Evolutionary conservation across 2,113 vertebrate genomes (phyloP).

Genomic region (Oophaga pumilio): DNA sequence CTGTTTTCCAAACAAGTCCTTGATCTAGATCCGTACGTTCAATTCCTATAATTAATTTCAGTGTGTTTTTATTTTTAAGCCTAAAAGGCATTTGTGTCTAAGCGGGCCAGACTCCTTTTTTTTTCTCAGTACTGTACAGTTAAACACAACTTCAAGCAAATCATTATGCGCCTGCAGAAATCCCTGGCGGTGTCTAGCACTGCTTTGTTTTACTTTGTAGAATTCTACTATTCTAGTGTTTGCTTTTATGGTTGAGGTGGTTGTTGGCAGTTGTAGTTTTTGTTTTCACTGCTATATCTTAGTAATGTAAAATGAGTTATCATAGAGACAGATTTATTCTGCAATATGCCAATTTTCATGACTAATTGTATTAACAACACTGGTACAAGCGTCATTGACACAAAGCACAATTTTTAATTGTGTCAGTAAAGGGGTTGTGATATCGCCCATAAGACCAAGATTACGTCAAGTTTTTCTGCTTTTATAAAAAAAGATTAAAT

Average conservation of each 20-base stretch:
- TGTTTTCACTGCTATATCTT: no score
- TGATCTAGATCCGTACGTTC: constrained; percentile 66
- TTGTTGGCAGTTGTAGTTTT: not conserved
- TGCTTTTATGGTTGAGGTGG: not conserved
- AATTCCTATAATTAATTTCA: not conserved
- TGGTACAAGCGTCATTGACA: no score
- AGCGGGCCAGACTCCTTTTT: not conserved
- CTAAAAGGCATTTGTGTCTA: not conserved
- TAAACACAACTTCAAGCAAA: not conserved
- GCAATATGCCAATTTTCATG: no score
- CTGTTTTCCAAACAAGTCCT: constrained; percentile 65
- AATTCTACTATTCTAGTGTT: not conserved
- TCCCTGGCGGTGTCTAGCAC: not conserved
- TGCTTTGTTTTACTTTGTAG: not conserved
- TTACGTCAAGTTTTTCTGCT: no score
- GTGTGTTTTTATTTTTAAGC: not conserved
- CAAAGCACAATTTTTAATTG: no score
- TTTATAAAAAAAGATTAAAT: no score
- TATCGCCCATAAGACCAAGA: no score
- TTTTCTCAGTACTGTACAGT: not conserved
- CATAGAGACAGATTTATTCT: no score
- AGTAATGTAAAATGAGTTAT: no score
- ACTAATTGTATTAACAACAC: no score
- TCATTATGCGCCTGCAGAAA: not conserved
- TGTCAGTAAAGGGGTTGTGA: no score